Percentiles rank a stretch among this genome's conserved stretches.
Evolutionary conservation across 2,888 invertebrate genomes (phyloP).

Genomic region (Endomychus coccineus): DNA sequence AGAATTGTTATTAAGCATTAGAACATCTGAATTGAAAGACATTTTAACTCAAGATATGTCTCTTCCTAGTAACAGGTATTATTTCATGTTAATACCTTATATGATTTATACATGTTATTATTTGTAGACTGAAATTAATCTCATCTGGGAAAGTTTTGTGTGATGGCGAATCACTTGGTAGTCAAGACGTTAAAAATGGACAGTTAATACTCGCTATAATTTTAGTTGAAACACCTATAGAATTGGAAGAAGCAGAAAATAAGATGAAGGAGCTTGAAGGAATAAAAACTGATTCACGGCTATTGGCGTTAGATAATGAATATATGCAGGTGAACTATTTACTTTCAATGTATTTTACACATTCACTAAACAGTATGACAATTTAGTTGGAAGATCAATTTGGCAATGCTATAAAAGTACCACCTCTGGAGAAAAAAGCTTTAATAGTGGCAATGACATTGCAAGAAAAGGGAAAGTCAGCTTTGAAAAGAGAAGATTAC

Average conservation of each 20-base stretch:
- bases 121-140: conserved; percentile 59
- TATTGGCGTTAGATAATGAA: conserved; percentile 47
- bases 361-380: conserved; percentile 12
- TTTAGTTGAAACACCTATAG: conserved; percentile 34
- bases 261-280: conserved; percentile 37
- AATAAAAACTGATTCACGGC: conserved; percentile 40
- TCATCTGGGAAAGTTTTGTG: conserved; percentile 58
- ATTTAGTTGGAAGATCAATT: conserved; percentile 67
- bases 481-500: conserved; percentile 58
- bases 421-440: conserved; percentile 59
- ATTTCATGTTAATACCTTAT: not conserved
- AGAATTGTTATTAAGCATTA: conserved; percentile 49
- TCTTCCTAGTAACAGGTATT: conserved; percentile 44
- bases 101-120: conserved; percentile 5
- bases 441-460: conserved; percentile 70
- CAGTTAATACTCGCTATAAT: conserved; percentile 60
- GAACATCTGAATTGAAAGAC: conserved; percentile 51
- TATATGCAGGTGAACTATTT: conserved; percentile 50
- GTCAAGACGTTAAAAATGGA: conserved; percentile 62
- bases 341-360: not conserved
- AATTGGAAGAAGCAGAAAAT: conserved; percentile 37
- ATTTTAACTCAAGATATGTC: conserved; percentile 48
- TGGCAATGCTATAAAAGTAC: conserved; percentile 65
- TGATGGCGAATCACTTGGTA: conserved; percentile 44
- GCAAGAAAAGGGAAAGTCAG: conserved; percentile 70